These are phyloP conservation scores for Cremastinae sp. DNA, from an alignment of 2,888 invertebrate species.

Conservation along the genomic window DNA sequence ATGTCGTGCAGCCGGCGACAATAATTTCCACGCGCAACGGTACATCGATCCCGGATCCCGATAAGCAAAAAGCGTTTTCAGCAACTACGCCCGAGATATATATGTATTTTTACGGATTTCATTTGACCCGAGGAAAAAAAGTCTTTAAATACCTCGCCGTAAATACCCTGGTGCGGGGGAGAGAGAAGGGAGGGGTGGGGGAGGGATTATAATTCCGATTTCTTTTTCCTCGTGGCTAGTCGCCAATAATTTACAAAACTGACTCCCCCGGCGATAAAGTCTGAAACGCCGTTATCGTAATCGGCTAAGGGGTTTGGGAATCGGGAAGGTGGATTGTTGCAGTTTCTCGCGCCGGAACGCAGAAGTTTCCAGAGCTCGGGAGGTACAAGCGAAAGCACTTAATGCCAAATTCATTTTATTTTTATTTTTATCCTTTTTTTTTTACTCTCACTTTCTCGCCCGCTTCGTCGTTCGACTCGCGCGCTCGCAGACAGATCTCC, in stretches of 20 bases:
- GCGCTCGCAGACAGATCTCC: constrained; percentile 60
- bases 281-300: constrained; percentile 41
- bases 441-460: too few relatives aligned
- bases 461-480: constrained; percentile 54
- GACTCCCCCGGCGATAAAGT: constrained; percentile 16
- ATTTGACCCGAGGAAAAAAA: background rate
- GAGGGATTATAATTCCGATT: constrained; percentile 1
- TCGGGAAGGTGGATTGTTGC: constrained; percentile 19
- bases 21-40: constrained; percentile 20
- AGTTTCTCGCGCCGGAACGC: constrained; percentile 36
- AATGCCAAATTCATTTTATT: constrained; percentile 69
- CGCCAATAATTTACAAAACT: constrained; percentile 7
- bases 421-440: too few relatives aligned
- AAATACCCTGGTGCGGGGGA: too few relatives aligned
- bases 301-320: constrained; percentile 28
- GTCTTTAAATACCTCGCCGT: background rate
- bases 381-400: constrained; percentile 67
- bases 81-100: constrained; percentile 1
- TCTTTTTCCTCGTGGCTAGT: background rate
- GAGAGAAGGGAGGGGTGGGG: too few relatives aligned
- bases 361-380: constrained; percentile 34
- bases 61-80: background rate
- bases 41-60: constrained; percentile 35
- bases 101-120: constrained; percentile 3
- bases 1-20: constrained; percentile 28